Percentiles rank a stretch among this genome's conserved stretches.
These are phyloP conservation scores for Sanderia malayensis DNA, from an alignment of 30 jellyfish, hydroid and myxozoan species.

Conservation along the genomic window DNA sequence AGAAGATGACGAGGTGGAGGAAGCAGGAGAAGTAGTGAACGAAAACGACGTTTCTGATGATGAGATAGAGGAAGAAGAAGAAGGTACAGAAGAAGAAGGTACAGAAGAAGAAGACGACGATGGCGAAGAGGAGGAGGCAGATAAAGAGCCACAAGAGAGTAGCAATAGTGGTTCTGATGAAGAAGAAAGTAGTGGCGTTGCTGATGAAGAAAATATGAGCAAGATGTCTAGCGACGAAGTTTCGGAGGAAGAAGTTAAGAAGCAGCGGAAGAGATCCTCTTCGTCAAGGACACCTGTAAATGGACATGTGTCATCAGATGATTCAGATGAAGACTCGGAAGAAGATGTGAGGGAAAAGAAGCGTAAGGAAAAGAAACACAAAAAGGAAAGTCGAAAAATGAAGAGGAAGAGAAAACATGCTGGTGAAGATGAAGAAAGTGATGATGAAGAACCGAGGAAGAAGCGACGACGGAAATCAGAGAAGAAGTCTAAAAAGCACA, in stretches of 20 bases:
- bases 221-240: neutral
- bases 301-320: slow-evolving; percentile 8
- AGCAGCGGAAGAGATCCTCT: slow-evolving; percentile 1
- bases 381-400: slow-evolving; percentile 8
- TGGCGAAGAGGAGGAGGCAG: slow-evolving; percentile 20
- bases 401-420: slow-evolving; percentile 10
- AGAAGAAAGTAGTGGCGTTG: slow-evolving; percentile 1
- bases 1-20: neutral
- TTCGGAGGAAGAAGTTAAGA: slow-evolving; percentile 19
- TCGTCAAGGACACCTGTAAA: slow-evolving; percentile 6
- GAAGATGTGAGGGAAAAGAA: slow-evolving; percentile 32
- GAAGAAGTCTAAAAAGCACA: too few relatives aligned
- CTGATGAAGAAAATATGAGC: neutral
- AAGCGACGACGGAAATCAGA: too few relatives aligned
- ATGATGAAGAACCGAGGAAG: too few relatives aligned
- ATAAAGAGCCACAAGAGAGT: neutral
- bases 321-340: slow-evolving; percentile 26
- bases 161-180: neutral
- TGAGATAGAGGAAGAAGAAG: neutral
- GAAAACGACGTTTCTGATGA: neutral
- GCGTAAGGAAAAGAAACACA: slow-evolving; percentile 27
- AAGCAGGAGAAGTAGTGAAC: neutral
- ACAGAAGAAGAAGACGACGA: slow-evolving; percentile 29
- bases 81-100: neutral
- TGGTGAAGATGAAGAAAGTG: too few relatives aligned